These are phyloP conservation scores for Merluccius polli DNA, from an alignment of 2,797 vertebrate genomes.

Conservation along the genomic window DNA sequence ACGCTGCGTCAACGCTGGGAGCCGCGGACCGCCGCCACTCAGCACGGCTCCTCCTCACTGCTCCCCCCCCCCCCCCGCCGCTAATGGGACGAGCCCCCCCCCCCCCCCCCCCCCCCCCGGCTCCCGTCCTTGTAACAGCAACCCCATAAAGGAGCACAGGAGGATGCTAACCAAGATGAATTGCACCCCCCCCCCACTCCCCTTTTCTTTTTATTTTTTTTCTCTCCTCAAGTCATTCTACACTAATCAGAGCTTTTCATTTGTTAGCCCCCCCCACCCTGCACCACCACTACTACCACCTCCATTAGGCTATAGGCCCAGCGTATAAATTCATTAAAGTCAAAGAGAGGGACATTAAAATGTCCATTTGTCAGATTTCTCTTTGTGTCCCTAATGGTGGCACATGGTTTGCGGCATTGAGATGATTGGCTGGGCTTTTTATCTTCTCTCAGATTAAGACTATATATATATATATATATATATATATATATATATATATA, in stretches of 20 bases:
- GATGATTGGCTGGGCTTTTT: slow-evolving; percentile 56
- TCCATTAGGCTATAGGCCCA: slow-evolving; percentile 69
- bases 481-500: background rate
- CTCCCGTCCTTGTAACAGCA: slow-evolving; percentile 70
- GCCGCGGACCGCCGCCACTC: slow-evolving; percentile 70
- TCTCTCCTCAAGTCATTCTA: slow-evolving; percentile 76
- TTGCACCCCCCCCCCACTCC: no score
- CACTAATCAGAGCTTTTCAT: slow-evolving; percentile 80
- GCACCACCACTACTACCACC: slow-evolving; percentile 59
- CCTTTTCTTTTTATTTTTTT: slow-evolving; percentile 33
- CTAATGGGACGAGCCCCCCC: slow-evolving; percentile 70
- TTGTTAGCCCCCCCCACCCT: slow-evolving; percentile 51
- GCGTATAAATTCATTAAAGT: slow-evolving; percentile 82
- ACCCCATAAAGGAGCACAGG: slow-evolving; percentile 74
- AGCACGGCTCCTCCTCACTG: slow-evolving; percentile 53
- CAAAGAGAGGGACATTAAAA: slow-evolving; percentile 75
- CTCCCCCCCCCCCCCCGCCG: no score
- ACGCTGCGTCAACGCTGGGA: slow-evolving; percentile 70
- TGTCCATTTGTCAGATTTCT: slow-evolving; percentile 72
- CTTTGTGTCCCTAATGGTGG: slow-evolving; percentile 79
- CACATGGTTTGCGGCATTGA: slow-evolving; percentile 76
- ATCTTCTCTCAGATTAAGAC: slow-evolving; percentile 8
- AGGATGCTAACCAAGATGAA: slow-evolving; percentile 80
- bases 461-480: background rate
- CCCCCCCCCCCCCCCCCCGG: slow-evolving; percentile 59